Evolutionary conservation across 2,797 vertebrate genomes (phyloP), one percentile per base, ranked within the genome.

Genomic region (Girardinus metallicus): DNA sequence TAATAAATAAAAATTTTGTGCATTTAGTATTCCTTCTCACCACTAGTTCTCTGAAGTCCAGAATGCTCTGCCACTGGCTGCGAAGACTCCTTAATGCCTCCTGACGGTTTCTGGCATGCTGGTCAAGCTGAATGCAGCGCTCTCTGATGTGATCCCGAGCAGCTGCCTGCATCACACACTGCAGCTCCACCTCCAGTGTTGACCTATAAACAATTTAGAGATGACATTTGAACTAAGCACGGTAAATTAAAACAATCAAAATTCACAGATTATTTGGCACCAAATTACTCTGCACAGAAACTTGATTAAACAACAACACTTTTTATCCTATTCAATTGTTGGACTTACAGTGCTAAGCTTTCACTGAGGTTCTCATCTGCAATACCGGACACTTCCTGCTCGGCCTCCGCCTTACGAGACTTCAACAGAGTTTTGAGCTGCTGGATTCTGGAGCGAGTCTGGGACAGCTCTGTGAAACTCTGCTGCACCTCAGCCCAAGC

Each of bases 1-100:
- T 23, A 9, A 18, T 60, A 51, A 11, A 34, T 62, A 51, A 12
- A 34, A 68, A 41, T 5, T 23, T 43, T 15, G 11, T 43, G 41
- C 26, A 29, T 71, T 43, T 53, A 80, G 15, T 31, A 11, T 43
- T 72, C 0, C 66, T 49, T 74, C 93, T 93, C 77, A 96, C 97
- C 95, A 97, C 95, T 51, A 95, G 90, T 23, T 91, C 89, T 83
- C 95, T 93, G 84, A 96, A 96, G 83, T 96, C 95, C 89, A 95
- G 86, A 84, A 96, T 94, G 77, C 91, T 94, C 74, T 96, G 93
- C 93, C 95, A 95, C 84, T 96, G 95, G 23, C 84, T 88, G 55
- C 81, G 94, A 36, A 97, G 93, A 51, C 64, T 90, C 36, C 84
- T 86, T 4, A 96, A 86, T 0, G 89, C 94, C 15, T 95, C 90